phyloP scores from a whole-genome alignment of 2,113 vertebrate species.

The Sebastes schlegelii region DNA sequence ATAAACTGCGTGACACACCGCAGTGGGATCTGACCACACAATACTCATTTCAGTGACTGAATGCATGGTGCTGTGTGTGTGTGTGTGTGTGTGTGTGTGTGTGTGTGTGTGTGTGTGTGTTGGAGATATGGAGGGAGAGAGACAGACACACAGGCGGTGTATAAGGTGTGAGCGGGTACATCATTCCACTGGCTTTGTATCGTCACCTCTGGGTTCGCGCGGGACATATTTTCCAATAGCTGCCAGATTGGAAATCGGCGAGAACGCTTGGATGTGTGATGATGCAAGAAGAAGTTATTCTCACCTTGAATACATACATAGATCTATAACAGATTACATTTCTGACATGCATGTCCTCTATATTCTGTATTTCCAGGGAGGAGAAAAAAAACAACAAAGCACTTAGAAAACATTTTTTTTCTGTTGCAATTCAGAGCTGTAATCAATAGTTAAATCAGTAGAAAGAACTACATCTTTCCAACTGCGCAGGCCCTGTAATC shows the following conservation, averaged over 20 bases:
- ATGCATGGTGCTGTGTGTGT: conserved; percentile 16
- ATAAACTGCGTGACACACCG: conserved; percentile 77
- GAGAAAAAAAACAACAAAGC: not conserved
- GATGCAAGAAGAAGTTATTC: conserved; percentile 50
- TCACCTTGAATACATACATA: conserved; percentile 41
- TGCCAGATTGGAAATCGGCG: conserved; percentile 42
- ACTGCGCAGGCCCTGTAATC: conserved; percentile 52
- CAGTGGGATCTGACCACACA: conserved; percentile 69
- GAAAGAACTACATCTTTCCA: conserved; percentile 37
- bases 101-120: conserved; percentile 2
- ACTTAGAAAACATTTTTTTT: conserved; percentile 24
- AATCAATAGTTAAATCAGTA: conserved; percentile 35
- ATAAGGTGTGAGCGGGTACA: conserved; percentile 39
- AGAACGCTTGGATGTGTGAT: conserved; percentile 30
- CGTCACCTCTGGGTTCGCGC: conserved; percentile 40
- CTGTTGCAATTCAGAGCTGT: conserved; percentile 25
- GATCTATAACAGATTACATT: conserved; percentile 8
- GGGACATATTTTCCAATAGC: conserved; percentile 36
- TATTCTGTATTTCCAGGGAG: not conserved
- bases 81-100: not conserved
- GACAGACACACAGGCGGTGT: not conserved
- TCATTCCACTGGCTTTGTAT: conserved; percentile 34
- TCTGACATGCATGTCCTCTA: conserved; percentile 14
- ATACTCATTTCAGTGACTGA: conserved; percentile 48
- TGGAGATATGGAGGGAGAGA: conserved; percentile 15